Base-by-base conservation (phyloP, 2,797 vertebrate genomes). In the Poeciliopsis presidionis region DNA sequence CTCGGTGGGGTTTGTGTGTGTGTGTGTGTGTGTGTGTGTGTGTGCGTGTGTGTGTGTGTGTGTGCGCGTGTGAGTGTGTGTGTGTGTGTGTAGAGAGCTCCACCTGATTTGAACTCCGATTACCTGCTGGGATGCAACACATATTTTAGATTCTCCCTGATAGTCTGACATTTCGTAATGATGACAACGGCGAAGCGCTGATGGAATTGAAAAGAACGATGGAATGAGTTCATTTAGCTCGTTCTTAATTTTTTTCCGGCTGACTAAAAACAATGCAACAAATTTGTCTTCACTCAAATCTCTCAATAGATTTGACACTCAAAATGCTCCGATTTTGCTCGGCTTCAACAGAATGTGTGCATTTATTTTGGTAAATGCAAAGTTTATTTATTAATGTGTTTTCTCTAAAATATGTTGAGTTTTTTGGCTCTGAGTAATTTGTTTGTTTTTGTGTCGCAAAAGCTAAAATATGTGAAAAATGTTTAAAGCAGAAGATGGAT, bases 61-160 rank as follows among this genome's bases (percentile, higher is more conserved):
- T 7, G 13, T 77, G 53, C 76, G 49, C 73, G 55, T 49, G 18
- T 43, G 33, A 43, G 1, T 51, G 72, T n/a, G 9, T 39, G 39
- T 71, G 65, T 55, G 69, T 57, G 61, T 59, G 53, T 57, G 47
- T 57, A 47, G 4, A 3, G 49, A 39, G 25, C 74, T 14, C 43
- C 76, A 84, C 61, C 70, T 78, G 74, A 75, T 79, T 89, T 55
- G 39, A 46, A 59, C 49, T 74, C 55, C 67, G 76, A 83, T 81
- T 81, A 77, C 59, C 63, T 87, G 77, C 75, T 81, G 47, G 74
- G 73, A 82, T 81, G 61, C 51, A 75, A 76, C 90, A 77, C 85
- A 87, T 91, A 88, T 84, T 89, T 89, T 25, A 90, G 12, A 82
- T 76, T 5, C 30, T 69, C 33, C 65, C 22, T 73, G 63, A 84